Percentiles rank a stretch among this genome's conserved stretches.
These are phyloP conservation scores for Chelidonichthys spinosus DNA, from an alignment of 2,797 vertebrate species.

Conservation along the genomic window DNA sequence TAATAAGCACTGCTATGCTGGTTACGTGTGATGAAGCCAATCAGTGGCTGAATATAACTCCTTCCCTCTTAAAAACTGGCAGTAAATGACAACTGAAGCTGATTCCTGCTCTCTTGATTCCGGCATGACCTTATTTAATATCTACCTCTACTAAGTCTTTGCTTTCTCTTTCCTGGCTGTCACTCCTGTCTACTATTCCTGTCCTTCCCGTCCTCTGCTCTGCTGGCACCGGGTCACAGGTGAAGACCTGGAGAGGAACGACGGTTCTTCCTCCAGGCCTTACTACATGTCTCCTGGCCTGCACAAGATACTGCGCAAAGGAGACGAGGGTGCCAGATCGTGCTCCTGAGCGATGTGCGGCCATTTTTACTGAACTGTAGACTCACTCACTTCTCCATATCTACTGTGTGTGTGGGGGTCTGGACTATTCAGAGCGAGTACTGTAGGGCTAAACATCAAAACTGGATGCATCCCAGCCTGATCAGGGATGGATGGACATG, in stretches of 20 bases:
- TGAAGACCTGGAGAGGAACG: conserved; percentile 98
- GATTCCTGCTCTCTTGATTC: conserved; percentile 25
- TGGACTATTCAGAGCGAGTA: conserved; percentile 56
- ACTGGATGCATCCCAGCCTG: conserved; percentile 60
- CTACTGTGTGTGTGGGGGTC: conserved; percentile 48
- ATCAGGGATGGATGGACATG: conserved; percentile 50
- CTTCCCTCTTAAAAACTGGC: conserved; percentile 7
- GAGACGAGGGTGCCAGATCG: conserved; percentile 83
- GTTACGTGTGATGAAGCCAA: conserved; percentile 6
- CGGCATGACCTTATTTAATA: conserved; percentile 40
- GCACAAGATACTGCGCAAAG: conserved; percentile 92
- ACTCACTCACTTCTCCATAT: conserved; percentile 66
- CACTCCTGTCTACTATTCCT: conserved; percentile 38
- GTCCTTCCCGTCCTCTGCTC: conserved; percentile 25
- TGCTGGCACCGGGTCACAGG: conserved; percentile 80
- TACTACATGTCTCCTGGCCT: conserved; percentile 96
- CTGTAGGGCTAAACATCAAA: conserved; percentile 73
- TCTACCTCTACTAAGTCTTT: conserved; percentile 59
- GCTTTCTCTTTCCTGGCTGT: conserved; percentile 49
- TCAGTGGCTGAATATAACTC: conserved; percentile 12
- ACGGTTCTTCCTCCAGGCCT: conserved; percentile 93
- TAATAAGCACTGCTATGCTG: not conserved
- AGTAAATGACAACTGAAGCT: conserved; percentile 9
- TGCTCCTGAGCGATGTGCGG: conserved; percentile 69
- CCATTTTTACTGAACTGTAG: conserved; percentile 41